phyloP scores from a whole-genome alignment of 2,888 invertebrate species.

The Dendrolimus houi region DNA sequence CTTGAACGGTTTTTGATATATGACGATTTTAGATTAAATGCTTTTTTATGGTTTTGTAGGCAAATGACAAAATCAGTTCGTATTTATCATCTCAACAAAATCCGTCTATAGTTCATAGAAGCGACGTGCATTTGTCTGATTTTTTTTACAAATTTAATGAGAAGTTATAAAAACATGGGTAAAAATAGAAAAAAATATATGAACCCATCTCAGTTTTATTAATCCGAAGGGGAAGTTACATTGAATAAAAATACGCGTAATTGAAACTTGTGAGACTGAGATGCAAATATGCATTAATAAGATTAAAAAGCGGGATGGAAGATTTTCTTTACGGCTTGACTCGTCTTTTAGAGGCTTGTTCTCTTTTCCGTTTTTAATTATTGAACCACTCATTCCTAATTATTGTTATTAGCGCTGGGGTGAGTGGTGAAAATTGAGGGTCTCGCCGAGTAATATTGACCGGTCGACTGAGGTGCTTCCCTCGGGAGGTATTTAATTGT shows the following conservation, averaged over 20 bases:
- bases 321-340: conserved; percentile 38
- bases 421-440: conserved; percentile 75
- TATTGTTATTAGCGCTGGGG: conserved; percentile 76
- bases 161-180: no score
- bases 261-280: conserved; percentile 44
- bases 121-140: no score
- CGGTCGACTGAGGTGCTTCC: conserved; percentile 60
- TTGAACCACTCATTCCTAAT: conserved; percentile 78
- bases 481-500: conserved; percentile 70
- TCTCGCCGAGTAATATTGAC: conserved; percentile 69
- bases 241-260: conserved; percentile 23
- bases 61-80: no score
- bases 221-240: background rate
- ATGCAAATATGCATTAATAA: conserved; percentile 23
- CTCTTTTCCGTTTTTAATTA: conserved; percentile 78
- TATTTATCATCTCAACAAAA: no score
- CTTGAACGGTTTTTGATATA: no score
- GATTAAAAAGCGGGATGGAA: conserved; percentile 32
- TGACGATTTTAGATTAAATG: no score
- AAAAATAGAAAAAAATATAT: background rate
- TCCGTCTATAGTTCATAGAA: no score
- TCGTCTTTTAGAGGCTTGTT: conserved; percentile 63
- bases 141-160: no score
- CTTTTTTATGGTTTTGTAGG: no score
- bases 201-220: conserved; percentile 13